Percentiles rank a stretch among this genome's conserved stretches.
Evolutionary conservation across 2,113 vertebrate species (phyloP).

Genomic region (Micromys minutus): DNA sequence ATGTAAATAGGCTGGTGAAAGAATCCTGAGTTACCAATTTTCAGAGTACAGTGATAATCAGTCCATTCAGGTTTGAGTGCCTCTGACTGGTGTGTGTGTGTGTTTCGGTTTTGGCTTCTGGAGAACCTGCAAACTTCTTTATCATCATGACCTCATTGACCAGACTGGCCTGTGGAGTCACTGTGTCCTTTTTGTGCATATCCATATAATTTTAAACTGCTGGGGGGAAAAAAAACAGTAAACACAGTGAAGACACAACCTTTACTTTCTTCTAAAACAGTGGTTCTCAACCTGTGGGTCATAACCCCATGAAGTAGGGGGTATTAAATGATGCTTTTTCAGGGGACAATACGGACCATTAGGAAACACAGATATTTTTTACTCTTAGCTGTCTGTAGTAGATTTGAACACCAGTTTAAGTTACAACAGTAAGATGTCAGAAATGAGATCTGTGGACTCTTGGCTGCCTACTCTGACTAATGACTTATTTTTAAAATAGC

Average conservation of each 20-base stretch:
- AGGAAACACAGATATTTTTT: neutral
- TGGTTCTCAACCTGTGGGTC: neutral
- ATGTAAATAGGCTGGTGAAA: conserved; percentile 76
- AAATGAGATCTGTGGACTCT: neutral
- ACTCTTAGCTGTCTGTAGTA: neutral
- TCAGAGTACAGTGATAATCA: conserved; percentile 67
- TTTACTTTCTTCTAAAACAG: neutral
- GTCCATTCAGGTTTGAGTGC: conserved; percentile 57
- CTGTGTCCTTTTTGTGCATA: neutral
- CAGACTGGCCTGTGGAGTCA: neutral
- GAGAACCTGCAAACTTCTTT: neutral
- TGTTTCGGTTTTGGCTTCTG: conserved; percentile 52
- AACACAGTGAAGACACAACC: fast-evolving
- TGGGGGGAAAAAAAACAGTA: neutral
- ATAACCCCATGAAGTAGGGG: neutral
- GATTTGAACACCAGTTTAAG: neutral
- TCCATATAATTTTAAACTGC: neutral
- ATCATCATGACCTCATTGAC: neutral
- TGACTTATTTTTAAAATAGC: neutral
- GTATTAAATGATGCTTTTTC: neutral
- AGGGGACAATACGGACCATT: neutral
- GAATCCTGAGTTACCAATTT: conserved; percentile 67
- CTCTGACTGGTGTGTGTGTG: conserved; percentile 45
- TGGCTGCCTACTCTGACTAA: neutral
- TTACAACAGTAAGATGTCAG: neutral